Evolutionary conservation across 35 echinoderm and acorn worm species (phyloP), one percentile per base, ranked within the genome.

Genomic region (Amphiura filiformis): DNA sequence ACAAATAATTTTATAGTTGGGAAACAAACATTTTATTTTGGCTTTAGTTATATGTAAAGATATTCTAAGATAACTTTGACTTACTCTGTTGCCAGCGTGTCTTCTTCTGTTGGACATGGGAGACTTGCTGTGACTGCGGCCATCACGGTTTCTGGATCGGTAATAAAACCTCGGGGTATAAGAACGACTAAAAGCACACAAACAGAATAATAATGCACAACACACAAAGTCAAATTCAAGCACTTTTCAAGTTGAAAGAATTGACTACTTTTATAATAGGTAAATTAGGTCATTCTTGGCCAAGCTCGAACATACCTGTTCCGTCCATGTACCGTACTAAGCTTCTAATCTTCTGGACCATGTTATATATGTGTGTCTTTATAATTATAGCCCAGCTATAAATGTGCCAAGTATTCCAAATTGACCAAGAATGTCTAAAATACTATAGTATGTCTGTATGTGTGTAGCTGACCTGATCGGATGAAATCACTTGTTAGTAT

Each of bases 41-140:
- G n/a, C n/a, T n/a, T n/a, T n/a, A n/a, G n/a, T n/a, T n/a, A n/a
- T n/a, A n/a, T n/a, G n/a, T n/a, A n/a, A n/a, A n/a, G n/a, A n/a
- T n/a, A n/a, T n/a, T n/a, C n/a, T n/a, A n/a, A n/a, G n/a, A n/a
- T n/a, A 18, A 86, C 47, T 49, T 41, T 36, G 1, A 80, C 94
- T 90, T 77, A 97, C 95, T 75, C 95, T 84, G 80, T 84, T 90
- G 35, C 95, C 95, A 82, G 80, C 40, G 64, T 97, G 95, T 40
- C 95, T 88, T 56, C 95, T 76, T 41, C 95, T 91, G 86, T 93
- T 87, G 9, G 95, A 97, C 95, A 97, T 91, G 5, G 95, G 95
- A 23, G 95, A 97, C 38, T 65, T 87, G 91, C 95, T 97, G 39
- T 86, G 88, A 42, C 88, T 88, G 34, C 84, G 65, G 57, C 84